Evolutionary conservation across 2,888 invertebrate genomes (phyloP).

Genomic region (Cerastis rubricosa): DNA sequence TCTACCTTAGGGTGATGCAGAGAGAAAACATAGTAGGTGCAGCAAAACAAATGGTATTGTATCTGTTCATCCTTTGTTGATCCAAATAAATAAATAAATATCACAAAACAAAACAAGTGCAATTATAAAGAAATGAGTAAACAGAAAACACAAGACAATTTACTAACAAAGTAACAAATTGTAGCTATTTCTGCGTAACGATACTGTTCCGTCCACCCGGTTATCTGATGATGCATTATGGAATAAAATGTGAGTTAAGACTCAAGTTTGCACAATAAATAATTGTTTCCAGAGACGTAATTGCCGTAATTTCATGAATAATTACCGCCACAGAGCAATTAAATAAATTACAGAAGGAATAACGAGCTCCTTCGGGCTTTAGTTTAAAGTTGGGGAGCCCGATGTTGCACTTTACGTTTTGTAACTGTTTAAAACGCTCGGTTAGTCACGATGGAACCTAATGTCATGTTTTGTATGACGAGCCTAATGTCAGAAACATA

Average conservation of each 20-base stretch:
- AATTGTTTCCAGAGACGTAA: conserved; percentile 90
- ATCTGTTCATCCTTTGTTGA: too few species aligned
- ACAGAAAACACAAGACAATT: conserved; percentile 38
- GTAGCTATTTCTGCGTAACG: conserved; percentile 61
- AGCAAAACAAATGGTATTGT: too few species aligned
- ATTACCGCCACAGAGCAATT: conserved; percentile 90
- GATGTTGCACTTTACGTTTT: conserved; percentile 80
- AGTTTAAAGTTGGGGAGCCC: conserved; percentile 88
- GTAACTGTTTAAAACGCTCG: conserved; percentile 71
- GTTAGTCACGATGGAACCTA: neutral
- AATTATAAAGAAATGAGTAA: conserved; percentile 20
- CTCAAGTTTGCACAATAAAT: conserved; percentile 90
- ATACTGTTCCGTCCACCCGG: conserved; percentile 77
- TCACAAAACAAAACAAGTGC: conserved; percentile 20
- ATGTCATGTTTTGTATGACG: neutral
- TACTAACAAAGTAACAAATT: conserved; percentile 51
- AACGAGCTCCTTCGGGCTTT: conserved; percentile 88
- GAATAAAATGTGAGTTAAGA: conserved; percentile 90
- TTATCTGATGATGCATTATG: conserved; percentile 87
- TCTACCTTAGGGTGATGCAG: too few species aligned
- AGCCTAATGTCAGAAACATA: neutral
- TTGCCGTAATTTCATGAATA: conserved; percentile 91
- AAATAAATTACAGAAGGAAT: conserved; percentile 90
- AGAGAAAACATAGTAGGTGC: too few species aligned
- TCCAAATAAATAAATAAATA: neutral